Evolutionary conservation across 2,888 invertebrate genomes (phyloP).

Genomic region (Apeira syringaria): DNA sequence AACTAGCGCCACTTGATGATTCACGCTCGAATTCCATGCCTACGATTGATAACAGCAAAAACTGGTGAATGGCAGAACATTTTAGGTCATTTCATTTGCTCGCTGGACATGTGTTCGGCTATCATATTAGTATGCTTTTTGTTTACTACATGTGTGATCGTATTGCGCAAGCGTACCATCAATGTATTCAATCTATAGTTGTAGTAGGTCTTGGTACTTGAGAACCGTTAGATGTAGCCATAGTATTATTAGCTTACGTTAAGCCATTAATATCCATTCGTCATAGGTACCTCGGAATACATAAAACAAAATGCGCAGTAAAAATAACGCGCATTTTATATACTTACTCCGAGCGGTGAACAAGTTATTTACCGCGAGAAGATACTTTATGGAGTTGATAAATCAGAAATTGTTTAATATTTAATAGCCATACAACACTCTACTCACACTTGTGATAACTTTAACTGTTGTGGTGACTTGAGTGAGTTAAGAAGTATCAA

Average conservation of each 20-base stretch:
- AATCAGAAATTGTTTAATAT: conserved; percentile 23
- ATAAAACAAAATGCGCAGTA: conserved; percentile 16
- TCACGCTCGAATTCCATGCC: conserved; percentile 78
- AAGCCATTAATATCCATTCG: conserved; percentile 6
- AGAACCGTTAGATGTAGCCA: conserved; percentile 4
- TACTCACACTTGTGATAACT: conserved; percentile 13
- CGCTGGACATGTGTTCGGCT: conserved; percentile 49
- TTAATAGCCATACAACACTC: conserved; percentile 16
- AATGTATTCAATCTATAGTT: conserved; percentile 13
- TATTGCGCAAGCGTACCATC: conserved; percentile 10
- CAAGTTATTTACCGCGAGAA: conserved; percentile 6
- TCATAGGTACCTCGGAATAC: conserved; percentile 4
- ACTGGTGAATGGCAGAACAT: conserved; percentile 72
- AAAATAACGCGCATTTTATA: conserved; percentile 21
- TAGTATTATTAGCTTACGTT: background rate
- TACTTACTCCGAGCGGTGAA: conserved; percentile 5
- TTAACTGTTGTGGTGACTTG: conserved; percentile 7
- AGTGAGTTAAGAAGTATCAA: conserved; percentile 3
- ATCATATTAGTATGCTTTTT: conserved; percentile 54
- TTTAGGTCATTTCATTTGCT: conserved; percentile 67
- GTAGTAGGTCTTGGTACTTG: conserved; percentile 13
- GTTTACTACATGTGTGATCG: conserved; percentile 50
- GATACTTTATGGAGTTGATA: conserved; percentile 18
- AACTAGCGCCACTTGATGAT: conserved; percentile 80
- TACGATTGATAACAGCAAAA: conserved; percentile 79